phyloP scores from a whole-genome alignment of 2,888 invertebrate genomes.

The Cerastis rubricosa region DNA sequence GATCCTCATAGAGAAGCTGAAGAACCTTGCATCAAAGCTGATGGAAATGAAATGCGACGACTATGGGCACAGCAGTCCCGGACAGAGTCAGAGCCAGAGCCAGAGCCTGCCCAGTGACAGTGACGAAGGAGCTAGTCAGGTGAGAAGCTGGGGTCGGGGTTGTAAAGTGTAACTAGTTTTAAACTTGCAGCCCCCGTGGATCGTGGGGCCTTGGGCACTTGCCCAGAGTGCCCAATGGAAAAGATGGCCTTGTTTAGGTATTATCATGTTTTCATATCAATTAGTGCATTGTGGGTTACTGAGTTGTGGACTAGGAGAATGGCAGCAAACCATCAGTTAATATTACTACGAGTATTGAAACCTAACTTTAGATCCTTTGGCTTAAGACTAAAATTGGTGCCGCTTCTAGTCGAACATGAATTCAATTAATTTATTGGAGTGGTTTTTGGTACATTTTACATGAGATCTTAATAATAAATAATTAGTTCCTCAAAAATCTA shows the following conservation, averaged over 20 bases:
- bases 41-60: constrained; percentile 69
- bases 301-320: too few relatives aligned
- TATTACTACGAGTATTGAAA: not conserved
- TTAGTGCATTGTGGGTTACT: not conserved
- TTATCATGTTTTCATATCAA: not conserved
- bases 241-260: too few relatives aligned
- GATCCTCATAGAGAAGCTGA: constrained; percentile 83
- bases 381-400: not conserved
- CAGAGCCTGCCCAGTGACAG: constrained; percentile 38
- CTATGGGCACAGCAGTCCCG: constrained; percentile 61
- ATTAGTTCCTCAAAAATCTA: too few relatives aligned
- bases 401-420: too few relatives aligned
- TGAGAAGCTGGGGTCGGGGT: not conserved
- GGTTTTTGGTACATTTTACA: too few relatives aligned
- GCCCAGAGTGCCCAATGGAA: too few relatives aligned
- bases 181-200: not conserved
- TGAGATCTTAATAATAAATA: too few relatives aligned
- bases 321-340: not conserved
- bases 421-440: too few relatives aligned
- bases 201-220: too few relatives aligned
- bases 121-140: constrained; percentile 33
- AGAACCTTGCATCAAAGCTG: constrained; percentile 82
- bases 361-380: not conserved
- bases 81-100: constrained; percentile 67
- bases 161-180: not conserved